These are phyloP conservation scores for Mus minutoides DNA, from an alignment of 2,797 vertebrate species.

Conservation along the genomic window DNA sequence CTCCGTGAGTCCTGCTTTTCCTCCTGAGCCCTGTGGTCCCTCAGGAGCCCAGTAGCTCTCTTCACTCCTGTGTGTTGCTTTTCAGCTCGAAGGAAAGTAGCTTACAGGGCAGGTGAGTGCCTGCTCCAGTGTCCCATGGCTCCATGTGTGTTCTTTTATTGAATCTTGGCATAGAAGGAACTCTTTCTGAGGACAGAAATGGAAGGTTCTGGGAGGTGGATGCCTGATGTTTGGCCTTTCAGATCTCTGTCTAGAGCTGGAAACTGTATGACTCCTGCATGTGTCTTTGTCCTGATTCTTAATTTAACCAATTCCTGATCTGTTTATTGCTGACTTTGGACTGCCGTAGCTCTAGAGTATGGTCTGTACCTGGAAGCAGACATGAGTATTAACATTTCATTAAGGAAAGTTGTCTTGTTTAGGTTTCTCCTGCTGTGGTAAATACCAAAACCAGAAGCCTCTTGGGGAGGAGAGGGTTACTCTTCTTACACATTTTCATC, in stretches of 20 bases:
- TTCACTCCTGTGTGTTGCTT: not conserved
- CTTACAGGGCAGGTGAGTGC: constrained; percentile 49
- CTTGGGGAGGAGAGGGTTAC: too few species aligned
- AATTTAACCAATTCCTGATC: not conserved
- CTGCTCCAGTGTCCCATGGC: not conserved
- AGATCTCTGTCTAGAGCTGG: too few species aligned
- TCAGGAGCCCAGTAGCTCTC: not conserved
- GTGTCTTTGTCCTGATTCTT: not conserved
- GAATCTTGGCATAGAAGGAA: not conserved
- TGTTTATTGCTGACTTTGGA: too few species aligned
- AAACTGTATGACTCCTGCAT: too few species aligned
- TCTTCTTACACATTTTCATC: too few species aligned
- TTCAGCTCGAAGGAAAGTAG: constrained; percentile 6
- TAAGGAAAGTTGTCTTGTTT: too few species aligned
- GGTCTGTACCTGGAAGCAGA: not conserved
- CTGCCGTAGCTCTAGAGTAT: not conserved
- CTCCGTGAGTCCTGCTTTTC: not conserved
- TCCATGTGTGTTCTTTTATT: not conserved
- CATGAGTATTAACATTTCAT: too few species aligned
- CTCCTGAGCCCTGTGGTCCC: not conserved
- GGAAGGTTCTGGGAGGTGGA: too few species aligned
- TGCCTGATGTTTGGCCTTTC: too few species aligned
- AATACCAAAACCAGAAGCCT: too few species aligned
- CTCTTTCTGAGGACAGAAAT: accelerated
- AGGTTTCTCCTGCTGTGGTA: not conserved